These are phyloP conservation scores for Accipiter virgatus DNA, from an alignment of 2,113 vertebrate species.

Conservation along the genomic window DNA sequence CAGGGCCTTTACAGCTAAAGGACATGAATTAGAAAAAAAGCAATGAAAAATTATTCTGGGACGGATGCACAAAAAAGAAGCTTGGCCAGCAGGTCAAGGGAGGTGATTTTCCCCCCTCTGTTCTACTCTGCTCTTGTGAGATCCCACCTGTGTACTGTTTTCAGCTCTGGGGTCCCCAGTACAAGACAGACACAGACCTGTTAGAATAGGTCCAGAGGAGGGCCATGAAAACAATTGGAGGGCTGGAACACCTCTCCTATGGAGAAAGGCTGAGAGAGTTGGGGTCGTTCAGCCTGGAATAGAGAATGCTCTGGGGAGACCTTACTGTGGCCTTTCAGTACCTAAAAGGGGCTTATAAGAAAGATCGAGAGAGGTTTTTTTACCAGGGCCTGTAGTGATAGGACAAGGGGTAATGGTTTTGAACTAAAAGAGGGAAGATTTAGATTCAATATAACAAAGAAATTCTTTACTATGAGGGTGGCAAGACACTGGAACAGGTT, in stretches of 20 bases:
- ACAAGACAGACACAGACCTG: not conserved
- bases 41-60: not conserved
- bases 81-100: not conserved
- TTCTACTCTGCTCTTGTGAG: not conserved
- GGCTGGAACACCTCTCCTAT: not conserved
- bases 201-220: not conserved
- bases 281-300: not conserved
- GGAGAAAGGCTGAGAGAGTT: not conserved
- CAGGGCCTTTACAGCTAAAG: not conserved
- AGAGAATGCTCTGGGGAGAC: not conserved
- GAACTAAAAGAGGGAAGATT: not conserved
- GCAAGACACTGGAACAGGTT: not conserved
- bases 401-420: not conserved
- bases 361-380: not conserved
- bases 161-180: not conserved
- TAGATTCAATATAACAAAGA: not conserved
- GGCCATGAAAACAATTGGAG: not conserved
- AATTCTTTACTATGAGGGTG: not conserved
- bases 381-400: not conserved
- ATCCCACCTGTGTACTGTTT: not conserved
- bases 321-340: not conserved
- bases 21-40: not conserved
- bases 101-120: not conserved
- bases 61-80: not conserved
- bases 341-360: not conserved